Evolutionary conservation across 2,888 invertebrate genomes (phyloP), one percentile per base, ranked within the genome.

Genomic region (Napeogenes sylphis): DNA sequence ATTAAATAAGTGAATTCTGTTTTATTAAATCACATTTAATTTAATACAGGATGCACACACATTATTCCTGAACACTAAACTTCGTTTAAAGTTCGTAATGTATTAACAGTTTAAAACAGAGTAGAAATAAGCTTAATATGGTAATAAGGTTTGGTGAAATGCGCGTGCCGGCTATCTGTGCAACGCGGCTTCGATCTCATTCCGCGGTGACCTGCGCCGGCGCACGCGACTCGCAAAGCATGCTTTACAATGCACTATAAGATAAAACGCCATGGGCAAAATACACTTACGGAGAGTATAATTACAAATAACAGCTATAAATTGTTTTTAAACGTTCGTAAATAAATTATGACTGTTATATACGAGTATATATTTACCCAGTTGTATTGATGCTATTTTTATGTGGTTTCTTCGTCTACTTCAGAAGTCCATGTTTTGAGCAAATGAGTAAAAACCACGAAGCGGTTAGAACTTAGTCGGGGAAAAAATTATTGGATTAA

Each of bases 171-270:
- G 62, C 66, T 71, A 72, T 72, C 72, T 63, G 57, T 59, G 56
- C 65, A 69, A 64, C 45, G 67, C 62, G 65, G 68, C 65, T 67
- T 62, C 71, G 71, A 74, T 74, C 73, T 73, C 64, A 67, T 70
- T 71, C 70, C 70, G 68, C 68, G 67, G 61, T 62, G 33, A 64
- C 60, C 69, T 64, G 65, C 66, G 72, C 70, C 73, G 72, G 75
- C 75, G 76, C 76, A 74, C 74, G 75, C 75, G 74, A 73, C 73
- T 53, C 57, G 58, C 14, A 35, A 55, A 63, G 45, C 58, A 42
- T 56, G 61, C 60, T 54, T 30, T n/a, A 61, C 42, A 35, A 58
- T 47, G 51, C 51, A 21, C 30, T 42, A 10, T 42, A n/a, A 21
- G 51, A 51, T 51, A 51, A 51, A 47, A 47, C n/a, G 51, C 51